A percentile compares a stretch with the other conserved stretches of the same genome.
These are phyloP conservation scores for Catagonus wagneri DNA, from an alignment of 2,113 vertebrate species.

Conservation along the genomic window DNA sequence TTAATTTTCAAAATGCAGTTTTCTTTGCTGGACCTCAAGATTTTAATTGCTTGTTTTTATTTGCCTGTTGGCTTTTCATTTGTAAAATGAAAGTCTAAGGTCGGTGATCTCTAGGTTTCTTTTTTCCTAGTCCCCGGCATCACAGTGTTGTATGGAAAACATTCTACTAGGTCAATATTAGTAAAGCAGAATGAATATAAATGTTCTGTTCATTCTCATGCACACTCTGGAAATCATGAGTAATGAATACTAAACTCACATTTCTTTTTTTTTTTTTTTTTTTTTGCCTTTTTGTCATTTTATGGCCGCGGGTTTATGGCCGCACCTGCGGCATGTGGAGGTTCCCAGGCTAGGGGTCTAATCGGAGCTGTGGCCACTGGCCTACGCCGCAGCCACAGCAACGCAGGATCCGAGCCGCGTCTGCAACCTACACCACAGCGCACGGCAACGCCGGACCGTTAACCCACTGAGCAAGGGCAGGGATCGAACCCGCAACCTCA, in stretches of 20 bases:
- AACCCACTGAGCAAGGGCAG: too few species aligned
- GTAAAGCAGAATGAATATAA: slow-evolving; percentile 55
- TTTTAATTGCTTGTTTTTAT: not conserved
- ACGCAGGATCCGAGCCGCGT: too few species aligned
- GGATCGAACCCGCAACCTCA: too few species aligned
- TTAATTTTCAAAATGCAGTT: not conserved
- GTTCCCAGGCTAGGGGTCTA: too few species aligned
- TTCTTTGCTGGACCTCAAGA: not conserved
- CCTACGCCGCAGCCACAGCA: too few species aligned
- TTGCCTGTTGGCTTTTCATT: not conserved
- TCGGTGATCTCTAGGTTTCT: not conserved
- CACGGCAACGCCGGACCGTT: too few species aligned
- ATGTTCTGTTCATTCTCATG: slow-evolving; percentile 58
- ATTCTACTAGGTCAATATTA: slow-evolving; percentile 60
- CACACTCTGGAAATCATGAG: slow-evolving; percentile 57
- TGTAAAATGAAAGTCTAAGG: not conserved
- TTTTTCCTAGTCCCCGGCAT: not conserved
- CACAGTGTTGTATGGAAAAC: not conserved
- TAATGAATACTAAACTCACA: slow-evolving; percentile 77
- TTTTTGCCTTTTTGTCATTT: too few species aligned
- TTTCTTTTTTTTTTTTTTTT: slow-evolving; percentile 83
- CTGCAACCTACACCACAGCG: too few species aligned
- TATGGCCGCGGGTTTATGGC: too few species aligned
- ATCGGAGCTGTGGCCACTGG: too few species aligned
- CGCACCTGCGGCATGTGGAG: too few species aligned